phyloP scores from a whole-genome alignment of 2,888 invertebrate genomes.

The Azorinus chamasolen region DNA sequence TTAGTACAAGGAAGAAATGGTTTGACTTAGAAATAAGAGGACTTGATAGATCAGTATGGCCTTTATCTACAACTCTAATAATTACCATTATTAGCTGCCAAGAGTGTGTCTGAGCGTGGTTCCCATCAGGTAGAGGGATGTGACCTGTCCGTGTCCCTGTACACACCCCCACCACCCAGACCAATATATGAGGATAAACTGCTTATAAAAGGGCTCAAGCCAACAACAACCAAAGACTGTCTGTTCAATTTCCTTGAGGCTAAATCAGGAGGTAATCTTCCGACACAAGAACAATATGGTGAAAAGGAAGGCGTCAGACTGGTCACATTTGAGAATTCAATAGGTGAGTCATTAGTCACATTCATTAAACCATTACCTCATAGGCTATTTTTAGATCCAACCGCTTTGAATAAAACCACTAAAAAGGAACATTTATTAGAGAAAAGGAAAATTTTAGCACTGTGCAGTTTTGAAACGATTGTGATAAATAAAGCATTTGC shows the following conservation, averaged over 20 bases:
- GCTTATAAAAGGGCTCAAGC: constrained; percentile 36
- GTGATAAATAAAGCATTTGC: no score
- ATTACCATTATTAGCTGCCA: constrained; percentile 26
- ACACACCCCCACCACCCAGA: constrained; percentile 33
- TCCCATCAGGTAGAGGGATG: constrained; percentile 18
- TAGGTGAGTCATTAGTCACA: constrained; percentile 10
- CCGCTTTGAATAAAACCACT: no score
- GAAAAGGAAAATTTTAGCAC: no score
- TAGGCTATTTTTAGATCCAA: no score
- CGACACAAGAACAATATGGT: constrained; percentile 5
- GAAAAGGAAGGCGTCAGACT: constrained; percentile 22
- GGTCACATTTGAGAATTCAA: constrained; percentile 17
- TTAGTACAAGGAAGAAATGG: no score
- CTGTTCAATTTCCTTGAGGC: constrained; percentile 43
- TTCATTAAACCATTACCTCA: no score
- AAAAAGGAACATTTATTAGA: no score
- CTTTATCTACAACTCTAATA: no score
- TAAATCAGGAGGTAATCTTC: constrained; percentile 11
- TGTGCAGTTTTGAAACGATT: no score
- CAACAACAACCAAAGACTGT: constrained; percentile 25
- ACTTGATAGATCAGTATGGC: no score
- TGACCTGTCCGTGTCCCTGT: constrained; percentile 17
- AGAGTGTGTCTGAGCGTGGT: constrained; percentile 15
- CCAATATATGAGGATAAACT: constrained; percentile 38
- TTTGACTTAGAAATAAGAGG: no score